These are phyloP conservation scores for Dasysyrphus tricinctus DNA, from an alignment of 2,888 invertebrate genomes.

Conservation along the genomic window DNA sequence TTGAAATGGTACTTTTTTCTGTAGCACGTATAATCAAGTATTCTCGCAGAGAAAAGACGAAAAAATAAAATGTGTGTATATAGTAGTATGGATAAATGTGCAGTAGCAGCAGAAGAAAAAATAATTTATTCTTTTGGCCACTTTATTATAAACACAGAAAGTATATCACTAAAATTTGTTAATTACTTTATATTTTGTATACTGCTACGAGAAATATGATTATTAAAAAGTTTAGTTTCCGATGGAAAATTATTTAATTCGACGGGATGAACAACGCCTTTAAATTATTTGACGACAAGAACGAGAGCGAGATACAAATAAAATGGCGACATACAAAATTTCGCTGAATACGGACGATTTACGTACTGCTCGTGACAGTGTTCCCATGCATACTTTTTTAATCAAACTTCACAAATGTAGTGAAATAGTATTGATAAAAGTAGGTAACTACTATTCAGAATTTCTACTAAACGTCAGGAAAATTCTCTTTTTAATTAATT, in stretches of 20 bases:
- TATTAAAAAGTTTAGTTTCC: constrained; percentile 61
- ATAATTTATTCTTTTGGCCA: constrained; percentile 36
- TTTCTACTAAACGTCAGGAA: no score
- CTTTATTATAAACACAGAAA: constrained; percentile 29
- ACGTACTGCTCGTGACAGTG: constrained; percentile 34
- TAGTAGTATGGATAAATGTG: constrained; percentile 52
- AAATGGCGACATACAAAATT: constrained; percentile 76
- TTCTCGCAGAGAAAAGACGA: constrained; percentile 49
- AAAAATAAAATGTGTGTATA: constrained; percentile 57
- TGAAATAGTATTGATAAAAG: not conserved
- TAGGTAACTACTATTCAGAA: no score
- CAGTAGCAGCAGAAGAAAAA: constrained; percentile 27
- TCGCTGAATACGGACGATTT: constrained; percentile 64
- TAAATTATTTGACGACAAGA: constrained; percentile 77
- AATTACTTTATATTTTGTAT: constrained; percentile 55
- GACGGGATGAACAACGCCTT: constrained; percentile 77
- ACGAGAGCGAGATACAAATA: constrained; percentile 76
- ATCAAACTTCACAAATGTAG: not conserved
- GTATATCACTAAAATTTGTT: constrained; percentile 7
- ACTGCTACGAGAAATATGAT: constrained; percentile 43
- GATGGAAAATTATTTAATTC: constrained; percentile 63
- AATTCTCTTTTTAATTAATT: no score
- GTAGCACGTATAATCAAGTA: constrained; percentile 62
- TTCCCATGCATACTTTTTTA: constrained; percentile 14
- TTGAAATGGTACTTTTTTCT: constrained; percentile 61